Evolutionary conservation across 2,113 vertebrate species (phyloP), one percentile per base, ranked within the genome.

Genomic region (Aegotheles bennettii): DNA sequence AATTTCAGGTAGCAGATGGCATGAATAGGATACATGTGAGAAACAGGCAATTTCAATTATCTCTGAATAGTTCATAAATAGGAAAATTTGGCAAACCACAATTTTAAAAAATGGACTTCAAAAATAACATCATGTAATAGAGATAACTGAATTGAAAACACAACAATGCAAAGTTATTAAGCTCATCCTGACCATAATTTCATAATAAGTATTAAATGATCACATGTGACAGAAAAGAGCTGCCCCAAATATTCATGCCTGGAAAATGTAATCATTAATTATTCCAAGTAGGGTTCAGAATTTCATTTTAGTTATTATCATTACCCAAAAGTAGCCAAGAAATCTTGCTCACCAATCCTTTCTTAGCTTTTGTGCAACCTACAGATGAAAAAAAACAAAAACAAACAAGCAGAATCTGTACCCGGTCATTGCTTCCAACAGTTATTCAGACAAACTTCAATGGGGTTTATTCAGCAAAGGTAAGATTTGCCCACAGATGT

Each of bases 1-100:
- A 96, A 97, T 97, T 97, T 96, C 87, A 97, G 84, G 90, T 94
- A 97, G 89, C 85, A 98, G 94, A 96, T 97, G 93, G 95, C 87
- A 97, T 64, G 92, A 97, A 96, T 93, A 93, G 75, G 94, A 96
- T 95, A 95, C 95, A 95, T 95, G 77, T 48, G 94, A 97, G 89
- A 97, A 97, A 94, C 50, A 95, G 82, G 91, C 80, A 96, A 96
- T 94, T 97, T 97, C 95, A 96, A 96, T 95, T 96, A 97, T 89
- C 88, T 96, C 89, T 87, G 88, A 97, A 95, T 78, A 97, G 95
- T 93, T 96, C 84, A 97, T 94, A 96, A 96, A 93, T 61, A 97
- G 89, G 26, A 97, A 96, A 97, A 97, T 93, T 92, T 96, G 79
- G 80, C 86, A 96, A 96, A 74, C 45, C 48, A 45, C 78, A 84